Percentiles rank a stretch among this genome's conserved stretches.
These are phyloP conservation scores for Lagopus muta DNA, from an alignment of 2,113 vertebrate species.

Conservation along the genomic window DNA sequence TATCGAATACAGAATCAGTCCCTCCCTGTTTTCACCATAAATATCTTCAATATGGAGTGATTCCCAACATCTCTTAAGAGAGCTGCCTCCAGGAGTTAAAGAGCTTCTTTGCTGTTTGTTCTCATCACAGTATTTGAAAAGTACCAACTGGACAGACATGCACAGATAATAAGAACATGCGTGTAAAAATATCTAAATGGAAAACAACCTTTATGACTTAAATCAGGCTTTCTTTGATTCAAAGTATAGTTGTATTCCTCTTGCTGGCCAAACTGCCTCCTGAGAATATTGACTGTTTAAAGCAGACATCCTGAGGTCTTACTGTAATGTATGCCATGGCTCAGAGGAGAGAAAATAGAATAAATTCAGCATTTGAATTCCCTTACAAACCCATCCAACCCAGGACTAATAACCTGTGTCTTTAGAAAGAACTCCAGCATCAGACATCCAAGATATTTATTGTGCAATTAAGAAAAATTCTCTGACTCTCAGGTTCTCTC, in stretches of 20 bases:
- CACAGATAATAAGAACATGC: background rate
- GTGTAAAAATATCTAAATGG: background rate
- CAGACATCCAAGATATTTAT: conserved; percentile 42
- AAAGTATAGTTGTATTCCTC: background rate
- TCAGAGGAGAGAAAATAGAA: conserved; percentile 32
- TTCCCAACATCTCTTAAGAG: background rate
- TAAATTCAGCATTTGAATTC: conserved; percentile 32
- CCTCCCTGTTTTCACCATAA: background rate
- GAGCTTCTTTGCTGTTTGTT: background rate
- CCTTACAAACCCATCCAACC: conserved; percentile 31
- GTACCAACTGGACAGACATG: background rate
- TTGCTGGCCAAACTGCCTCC: background rate
- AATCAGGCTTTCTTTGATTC: background rate
- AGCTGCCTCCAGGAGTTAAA: background rate
- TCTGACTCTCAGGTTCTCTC: conserved; percentile 42
- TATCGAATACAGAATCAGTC: background rate
- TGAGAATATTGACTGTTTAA: background rate
- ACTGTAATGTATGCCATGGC: background rate
- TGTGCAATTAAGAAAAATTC: conserved; percentile 55
- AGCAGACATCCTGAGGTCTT: background rate
- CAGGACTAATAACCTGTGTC: conserved; percentile 46
- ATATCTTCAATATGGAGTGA: background rate
- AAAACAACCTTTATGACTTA: background rate
- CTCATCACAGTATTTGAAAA: background rate
- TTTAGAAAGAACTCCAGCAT: conserved; percentile 37